A percentile compares a stretch with the other conserved stretches of the same genome.
Evolutionary conservation across 1,140 invertebrate species (phyloP).

Genomic region (Hyphantria cunea): DNA sequence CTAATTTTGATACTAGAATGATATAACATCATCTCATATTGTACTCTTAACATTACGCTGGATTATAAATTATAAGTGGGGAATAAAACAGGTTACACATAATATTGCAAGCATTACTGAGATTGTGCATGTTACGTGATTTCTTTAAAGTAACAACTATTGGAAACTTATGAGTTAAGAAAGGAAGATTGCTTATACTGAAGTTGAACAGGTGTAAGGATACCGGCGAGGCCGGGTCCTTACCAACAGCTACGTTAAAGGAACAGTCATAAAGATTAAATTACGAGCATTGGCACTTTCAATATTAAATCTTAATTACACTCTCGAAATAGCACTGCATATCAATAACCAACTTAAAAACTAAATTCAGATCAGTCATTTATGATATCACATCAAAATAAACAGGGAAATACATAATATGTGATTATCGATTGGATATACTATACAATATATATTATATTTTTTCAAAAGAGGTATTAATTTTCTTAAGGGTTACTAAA

Average conservation of each 20-base stretch:
- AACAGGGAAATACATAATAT: constrained; percentile 81
- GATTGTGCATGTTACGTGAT: constrained; percentile 80
- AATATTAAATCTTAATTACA: constrained; percentile 82
- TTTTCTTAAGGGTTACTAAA: constrained; percentile 82
- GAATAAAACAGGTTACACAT: constrained; percentile 74
- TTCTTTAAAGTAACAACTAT: constrained; percentile 53
- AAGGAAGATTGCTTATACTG: constrained; percentile 64
- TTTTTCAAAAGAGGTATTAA: constrained; percentile 82
- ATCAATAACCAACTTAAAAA: constrained; percentile 83
- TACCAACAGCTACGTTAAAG: constrained; percentile 65
- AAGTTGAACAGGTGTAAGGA: constrained; percentile 45
- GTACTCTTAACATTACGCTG: constrained; percentile 82
- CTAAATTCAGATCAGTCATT: constrained; percentile 84
- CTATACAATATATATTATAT: constrained; percentile 75
- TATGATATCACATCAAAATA: constrained; percentile 83
- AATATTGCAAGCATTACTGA: constrained; percentile 83
- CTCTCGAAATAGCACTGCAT: constrained; percentile 81
- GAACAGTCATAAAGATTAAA: constrained; percentile 82
- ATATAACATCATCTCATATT: constrained; percentile 82
- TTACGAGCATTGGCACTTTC: constrained; percentile 83
- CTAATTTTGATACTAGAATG: constrained; percentile 83
- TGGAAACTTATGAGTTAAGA: constrained; percentile 57
- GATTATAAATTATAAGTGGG: constrained; percentile 77
- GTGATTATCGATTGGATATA: constrained; percentile 78
- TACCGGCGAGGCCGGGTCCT: constrained; percentile 33